Evolutionary conservation across 2,113 vertebrate genomes (phyloP).

Genomic region (Xyliphius kryptos): DNA sequence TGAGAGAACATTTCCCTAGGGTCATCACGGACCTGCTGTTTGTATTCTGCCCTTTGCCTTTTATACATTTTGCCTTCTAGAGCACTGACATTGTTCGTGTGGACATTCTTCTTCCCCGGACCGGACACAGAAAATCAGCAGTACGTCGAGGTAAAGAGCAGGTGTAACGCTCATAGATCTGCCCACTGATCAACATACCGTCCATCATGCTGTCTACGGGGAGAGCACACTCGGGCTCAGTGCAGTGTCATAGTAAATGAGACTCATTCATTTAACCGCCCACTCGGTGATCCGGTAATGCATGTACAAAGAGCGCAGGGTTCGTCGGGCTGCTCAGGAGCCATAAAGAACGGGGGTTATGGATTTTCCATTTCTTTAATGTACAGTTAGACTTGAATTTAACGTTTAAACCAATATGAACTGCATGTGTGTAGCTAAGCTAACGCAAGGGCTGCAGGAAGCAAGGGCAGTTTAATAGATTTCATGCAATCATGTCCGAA

Average conservation of each 20-base stretch:
- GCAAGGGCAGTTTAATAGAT: too few species aligned
- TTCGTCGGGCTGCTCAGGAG: conserved; percentile 7
- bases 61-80: conserved; percentile 18
- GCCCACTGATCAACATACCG: conserved; percentile 46
- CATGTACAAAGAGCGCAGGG: conserved; percentile 6
- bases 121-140: conserved; percentile 17
- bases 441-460: too few species aligned
- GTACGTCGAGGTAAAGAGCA: conserved; percentile 49
- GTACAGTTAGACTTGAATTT: too few species aligned
- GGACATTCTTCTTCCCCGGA: conserved; percentile 31
- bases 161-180: conserved; percentile 47
- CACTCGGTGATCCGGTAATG: conserved; percentile 46
- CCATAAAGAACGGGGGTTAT: too few species aligned
- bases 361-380: too few species aligned
- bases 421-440: too few species aligned
- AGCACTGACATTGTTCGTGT: conserved; percentile 48
- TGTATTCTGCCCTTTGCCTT: conserved; percentile 35
- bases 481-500: too few species aligned
- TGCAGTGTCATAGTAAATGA: conserved; percentile 54
- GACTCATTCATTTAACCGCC: conserved; percentile 55
- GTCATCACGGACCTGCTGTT: conserved; percentile 50
- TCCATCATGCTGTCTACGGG: conserved; percentile 53
- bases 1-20: conserved; percentile 33
- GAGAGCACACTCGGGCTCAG: conserved; percentile 50
- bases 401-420: too few species aligned